phyloP scores from a whole-genome alignment of 2,797 vertebrate genomes.

The Oophaga sylvatica region DNA sequence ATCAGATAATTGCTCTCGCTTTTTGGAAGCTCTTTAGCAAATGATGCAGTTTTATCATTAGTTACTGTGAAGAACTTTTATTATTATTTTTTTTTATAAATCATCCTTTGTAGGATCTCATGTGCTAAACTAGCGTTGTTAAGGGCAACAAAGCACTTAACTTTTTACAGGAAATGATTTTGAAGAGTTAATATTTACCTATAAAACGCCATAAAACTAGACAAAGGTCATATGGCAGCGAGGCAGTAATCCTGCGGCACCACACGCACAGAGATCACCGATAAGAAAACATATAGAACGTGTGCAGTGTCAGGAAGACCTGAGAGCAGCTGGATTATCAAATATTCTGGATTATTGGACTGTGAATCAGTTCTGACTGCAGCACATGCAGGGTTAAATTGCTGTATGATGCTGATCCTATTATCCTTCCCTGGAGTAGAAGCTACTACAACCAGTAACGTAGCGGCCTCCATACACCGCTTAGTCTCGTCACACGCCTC shows the following conservation, averaged over 20 bases:
- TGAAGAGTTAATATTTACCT: not conserved
- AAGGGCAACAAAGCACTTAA: not conserved
- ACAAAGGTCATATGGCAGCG: constrained; percentile 14
- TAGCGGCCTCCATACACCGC: too few species aligned
- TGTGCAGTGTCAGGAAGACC: too few species aligned
- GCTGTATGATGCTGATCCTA: too few species aligned
- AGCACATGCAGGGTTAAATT: too few species aligned
- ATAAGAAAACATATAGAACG: not conserved
- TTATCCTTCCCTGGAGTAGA: too few species aligned
- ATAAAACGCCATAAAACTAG: constrained; percentile 22
- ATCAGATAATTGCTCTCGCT: not conserved
- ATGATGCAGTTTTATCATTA: not conserved
- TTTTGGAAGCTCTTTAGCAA: not conserved
- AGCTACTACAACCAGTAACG: too few species aligned
- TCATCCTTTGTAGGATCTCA: not conserved
- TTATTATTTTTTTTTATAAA: not conserved
- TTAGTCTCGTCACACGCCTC: too few species aligned
- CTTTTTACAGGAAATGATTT: not conserved
- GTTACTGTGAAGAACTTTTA: too few species aligned
- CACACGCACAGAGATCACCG: not conserved
- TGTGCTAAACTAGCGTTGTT: not conserved
- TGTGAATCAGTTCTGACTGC: too few species aligned
- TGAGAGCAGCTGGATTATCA: not conserved
- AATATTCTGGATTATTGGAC: not conserved
- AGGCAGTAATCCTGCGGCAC: too few species aligned